Base-by-base conservation (phyloP, 1,140 invertebrate species). In the Papilio aristodemus region DNA sequence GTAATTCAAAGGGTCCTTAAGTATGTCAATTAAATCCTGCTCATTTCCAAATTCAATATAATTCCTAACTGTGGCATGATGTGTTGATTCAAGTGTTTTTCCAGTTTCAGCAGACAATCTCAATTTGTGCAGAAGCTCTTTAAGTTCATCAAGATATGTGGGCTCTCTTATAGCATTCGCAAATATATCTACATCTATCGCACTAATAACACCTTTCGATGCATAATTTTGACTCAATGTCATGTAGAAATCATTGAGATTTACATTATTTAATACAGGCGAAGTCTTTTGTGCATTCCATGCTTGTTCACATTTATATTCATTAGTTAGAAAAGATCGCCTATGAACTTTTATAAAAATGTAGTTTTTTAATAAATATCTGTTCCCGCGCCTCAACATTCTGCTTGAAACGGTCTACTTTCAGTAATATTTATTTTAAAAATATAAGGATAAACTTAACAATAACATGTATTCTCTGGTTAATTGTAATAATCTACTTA, bases 1-100 rank as follows among this genome's bases (percentile, higher is more conserved):
- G 92, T 96, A 99, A 79, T 96, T 96, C 10, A 97, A 87, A 59
- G 97, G 94, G 83, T 98, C 95, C 76, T 95, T 93, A 13, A 99
- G 86, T 13, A 98, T 93, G 22, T 93, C 85, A 1, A 97, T 74
- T 11, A 98, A 87, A 32, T 95, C 92, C 11, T 96, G 88, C 0
- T 90, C 72, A 70, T 93, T 89, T 0, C 92, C 91, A 76, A 90
- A 86, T 41, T 94, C 87, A 0, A 97, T 73, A 50, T 95, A 94
- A 68, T 93, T 92, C 73, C 96, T 90, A 41, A 97, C 92, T 37
- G 96, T 93, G 22, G 97, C 96, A 91, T 98, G 95, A 79, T 94
- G 93, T 6, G 97, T 98, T 0, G 97, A 98, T 8, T 95, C 93
- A 13, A 97, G 86, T 0, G 93, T 94, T 72, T 95, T 94, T 0